Conservation (phyloP, 2,888 invertebrate genomes). For the Megalurothrips usitatus region DNA sequence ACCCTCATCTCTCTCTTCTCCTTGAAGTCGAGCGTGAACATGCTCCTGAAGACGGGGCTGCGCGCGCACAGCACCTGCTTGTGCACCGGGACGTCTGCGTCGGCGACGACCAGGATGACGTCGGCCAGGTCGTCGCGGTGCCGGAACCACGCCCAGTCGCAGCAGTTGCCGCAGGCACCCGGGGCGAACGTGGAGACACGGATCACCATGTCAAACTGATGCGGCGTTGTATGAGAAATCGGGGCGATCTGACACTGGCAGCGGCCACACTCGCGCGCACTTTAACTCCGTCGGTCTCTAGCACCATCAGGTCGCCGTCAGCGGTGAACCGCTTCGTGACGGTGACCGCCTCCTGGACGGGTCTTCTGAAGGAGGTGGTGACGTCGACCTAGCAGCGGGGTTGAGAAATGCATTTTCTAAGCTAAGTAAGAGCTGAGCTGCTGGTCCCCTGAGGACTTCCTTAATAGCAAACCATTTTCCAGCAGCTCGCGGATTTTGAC, state of each 20-base stretch:
- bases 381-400: neutral
- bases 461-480: too few species aligned
- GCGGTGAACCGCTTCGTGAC: neutral
- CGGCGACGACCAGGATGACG: neutral
- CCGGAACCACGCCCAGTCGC: neutral
- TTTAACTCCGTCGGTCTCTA: too few species aligned
- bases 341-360: neutral
- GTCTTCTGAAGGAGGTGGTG: neutral
- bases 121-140: neutral
- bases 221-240: too few species aligned
- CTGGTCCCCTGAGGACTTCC: too few species aligned
- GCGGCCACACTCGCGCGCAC: too few species aligned
- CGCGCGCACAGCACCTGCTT: neutral
- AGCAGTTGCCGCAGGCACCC: neutral
- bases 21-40: neutral
- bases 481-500: too few species aligned
- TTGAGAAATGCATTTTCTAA: neutral
- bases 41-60: neutral
- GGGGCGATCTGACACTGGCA: too few species aligned
- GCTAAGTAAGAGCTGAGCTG: too few species aligned
- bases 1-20: neutral
- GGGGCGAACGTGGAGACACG: neutral
- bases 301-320: neutral
- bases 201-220: neutral
- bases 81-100: neutral